Evolutionary conservation across 2,797 vertebrate species (phyloP).

Genomic region (Mustela erminea): DNA sequence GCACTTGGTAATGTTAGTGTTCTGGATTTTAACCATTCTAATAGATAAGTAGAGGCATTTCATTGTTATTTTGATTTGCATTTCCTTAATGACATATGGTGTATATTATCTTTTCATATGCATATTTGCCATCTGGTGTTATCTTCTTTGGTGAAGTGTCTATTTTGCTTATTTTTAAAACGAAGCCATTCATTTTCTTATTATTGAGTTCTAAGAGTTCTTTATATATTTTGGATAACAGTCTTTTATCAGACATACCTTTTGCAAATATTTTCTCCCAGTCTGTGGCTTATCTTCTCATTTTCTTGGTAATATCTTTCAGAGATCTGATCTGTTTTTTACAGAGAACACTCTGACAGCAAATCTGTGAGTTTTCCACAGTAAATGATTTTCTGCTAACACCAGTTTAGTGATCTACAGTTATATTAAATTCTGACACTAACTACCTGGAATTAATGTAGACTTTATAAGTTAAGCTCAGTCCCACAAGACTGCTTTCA

Average conservation of each 20-base stretch:
- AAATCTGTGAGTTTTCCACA: background rate
- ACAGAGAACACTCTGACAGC: background rate
- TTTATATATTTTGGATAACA: background rate
- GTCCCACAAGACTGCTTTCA: background rate
- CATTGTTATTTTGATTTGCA: background rate
- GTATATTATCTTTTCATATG: background rate
- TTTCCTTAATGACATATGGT: background rate
- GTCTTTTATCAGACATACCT: background rate
- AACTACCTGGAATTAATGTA: background rate
- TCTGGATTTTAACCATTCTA: background rate
- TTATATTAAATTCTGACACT: background rate
- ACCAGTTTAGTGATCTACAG: background rate
- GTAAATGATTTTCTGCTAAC: background rate
- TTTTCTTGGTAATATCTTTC: background rate
- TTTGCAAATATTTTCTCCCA: conserved; percentile 1
- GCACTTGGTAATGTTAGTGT: background rate
- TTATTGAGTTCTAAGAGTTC: background rate
- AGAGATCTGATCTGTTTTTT: background rate
- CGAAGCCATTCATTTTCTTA: background rate
- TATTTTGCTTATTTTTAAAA: background rate
- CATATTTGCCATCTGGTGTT: background rate
- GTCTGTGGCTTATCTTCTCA: background rate
- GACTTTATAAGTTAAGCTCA: background rate
- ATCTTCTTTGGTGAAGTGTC: background rate
- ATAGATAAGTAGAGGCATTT: background rate